Conservation (phyloP, 2,113 vertebrate species). For the Semnopithecus entellus region DNA sequence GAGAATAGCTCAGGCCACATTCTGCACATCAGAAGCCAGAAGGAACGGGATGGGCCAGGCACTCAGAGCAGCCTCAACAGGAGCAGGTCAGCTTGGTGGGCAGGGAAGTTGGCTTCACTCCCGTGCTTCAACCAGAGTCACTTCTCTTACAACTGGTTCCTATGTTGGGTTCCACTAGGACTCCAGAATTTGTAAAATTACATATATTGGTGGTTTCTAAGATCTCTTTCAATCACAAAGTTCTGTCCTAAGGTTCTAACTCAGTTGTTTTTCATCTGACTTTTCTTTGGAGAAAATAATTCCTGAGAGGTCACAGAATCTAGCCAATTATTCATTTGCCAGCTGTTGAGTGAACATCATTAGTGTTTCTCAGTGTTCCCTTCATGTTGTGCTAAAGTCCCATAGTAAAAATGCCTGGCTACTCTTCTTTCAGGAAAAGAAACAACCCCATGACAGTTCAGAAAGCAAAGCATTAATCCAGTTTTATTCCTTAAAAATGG, state of each 20-base stretch:
- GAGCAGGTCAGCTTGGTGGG: background rate
- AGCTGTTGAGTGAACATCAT: background rate
- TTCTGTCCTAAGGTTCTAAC: background rate
- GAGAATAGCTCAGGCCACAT: background rate
- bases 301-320: background rate
- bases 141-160: background rate
- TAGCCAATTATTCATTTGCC: slow-evolving; percentile 17
- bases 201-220: background rate
- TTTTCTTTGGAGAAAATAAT: background rate
- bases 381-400: background rate
- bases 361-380: background rate
- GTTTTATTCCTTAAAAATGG: background rate
- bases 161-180: background rate
- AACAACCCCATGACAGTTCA: background rate
- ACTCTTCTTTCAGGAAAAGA: background rate
- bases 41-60: background rate
- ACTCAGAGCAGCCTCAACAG: background rate
- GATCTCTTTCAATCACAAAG: background rate
- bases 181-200: slow-evolving; percentile 12
- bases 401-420: background rate
- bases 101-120: background rate
- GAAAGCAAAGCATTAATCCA: background rate
- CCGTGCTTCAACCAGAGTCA: background rate
- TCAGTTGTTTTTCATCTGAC: background rate
- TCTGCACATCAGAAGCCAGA: background rate